Evolutionary conservation across 2,113 vertebrate genomes (phyloP).

Genomic region (Lampris megalopsis): DNA sequence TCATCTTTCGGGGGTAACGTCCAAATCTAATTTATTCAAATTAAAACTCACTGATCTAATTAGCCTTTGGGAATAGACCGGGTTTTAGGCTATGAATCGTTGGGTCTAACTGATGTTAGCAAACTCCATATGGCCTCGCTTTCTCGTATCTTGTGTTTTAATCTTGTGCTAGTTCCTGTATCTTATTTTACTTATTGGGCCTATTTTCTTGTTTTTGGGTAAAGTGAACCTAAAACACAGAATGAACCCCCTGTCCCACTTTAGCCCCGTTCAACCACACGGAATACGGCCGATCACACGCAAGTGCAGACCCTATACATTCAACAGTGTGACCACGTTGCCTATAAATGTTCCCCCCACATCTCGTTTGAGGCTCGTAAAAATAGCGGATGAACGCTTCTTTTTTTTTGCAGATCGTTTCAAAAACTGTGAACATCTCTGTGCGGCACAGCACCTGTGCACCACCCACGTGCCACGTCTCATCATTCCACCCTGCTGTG

Average conservation of each 20-base stretch:
- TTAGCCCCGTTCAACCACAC: background rate
- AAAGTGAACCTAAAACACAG: background rate
- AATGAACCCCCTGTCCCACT: background rate
- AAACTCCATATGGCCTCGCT: too few species aligned
- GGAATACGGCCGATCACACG: conserved; percentile 18
- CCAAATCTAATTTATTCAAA: too few species aligned
- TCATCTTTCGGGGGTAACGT: too few species aligned
- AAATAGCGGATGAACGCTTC: conserved; percentile 21
- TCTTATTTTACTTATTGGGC: background rate
- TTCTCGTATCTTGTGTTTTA: too few species aligned
- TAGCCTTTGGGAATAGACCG: too few species aligned
- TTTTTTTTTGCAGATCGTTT: conserved; percentile 30
- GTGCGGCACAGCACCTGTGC: conserved; percentile 57
- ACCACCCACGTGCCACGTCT: conserved; percentile 36
- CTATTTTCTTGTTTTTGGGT: background rate
- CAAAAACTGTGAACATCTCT: conserved; percentile 21
- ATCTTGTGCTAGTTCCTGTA: too few species aligned
- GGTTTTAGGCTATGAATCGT: too few species aligned
- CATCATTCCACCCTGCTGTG: conserved; percentile 35
- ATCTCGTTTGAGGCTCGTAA: background rate
- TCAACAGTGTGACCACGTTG: too few species aligned
- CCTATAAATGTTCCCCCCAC: conserved; percentile 4
- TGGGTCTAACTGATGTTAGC: too few species aligned
- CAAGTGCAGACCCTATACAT: too few species aligned
- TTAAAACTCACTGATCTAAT: too few species aligned